Evolutionary conservation across 2,113 vertebrate species (phyloP).

Genomic region (Bubalus kerabau): DNA sequence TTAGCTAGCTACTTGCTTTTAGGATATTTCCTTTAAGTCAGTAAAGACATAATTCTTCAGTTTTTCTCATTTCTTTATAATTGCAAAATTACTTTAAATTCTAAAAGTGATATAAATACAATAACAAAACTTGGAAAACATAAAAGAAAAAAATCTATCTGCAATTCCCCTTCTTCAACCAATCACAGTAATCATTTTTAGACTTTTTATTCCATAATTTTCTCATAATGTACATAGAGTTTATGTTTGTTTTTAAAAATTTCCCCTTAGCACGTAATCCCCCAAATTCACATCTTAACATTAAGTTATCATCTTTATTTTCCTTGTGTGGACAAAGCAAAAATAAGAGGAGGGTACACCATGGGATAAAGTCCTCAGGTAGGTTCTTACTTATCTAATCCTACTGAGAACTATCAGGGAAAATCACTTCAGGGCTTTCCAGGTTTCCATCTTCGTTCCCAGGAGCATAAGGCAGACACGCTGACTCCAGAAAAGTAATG

Average conservation of each 20-base stretch:
- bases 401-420: not conserved
- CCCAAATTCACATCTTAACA: not conserved
- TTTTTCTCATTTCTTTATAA: slow-evolving; percentile 6
- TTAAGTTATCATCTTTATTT: not conserved
- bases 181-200: not conserved
- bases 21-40: not conserved
- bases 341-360: not conserved
- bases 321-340: not conserved
- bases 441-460: not conserved
- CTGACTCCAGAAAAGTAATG: not conserved
- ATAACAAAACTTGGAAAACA: not conserved
- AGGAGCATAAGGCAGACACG: not conserved
- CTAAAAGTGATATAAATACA: not conserved
- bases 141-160: not conserved
- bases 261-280: not conserved
- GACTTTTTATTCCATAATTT: not conserved
- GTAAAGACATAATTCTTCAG: not conserved
- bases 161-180: not conserved
- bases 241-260: not conserved
- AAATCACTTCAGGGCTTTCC: not conserved
- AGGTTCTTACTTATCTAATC: not conserved
- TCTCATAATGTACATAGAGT: not conserved
- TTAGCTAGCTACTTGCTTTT: not conserved
- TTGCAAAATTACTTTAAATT: not conserved
- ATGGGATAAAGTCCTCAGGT: not conserved